Evolutionary conservation across 2,888 invertebrate species (phyloP), one percentile per base, ranked within the genome.

Genomic region (Thalpophila matura): DNA sequence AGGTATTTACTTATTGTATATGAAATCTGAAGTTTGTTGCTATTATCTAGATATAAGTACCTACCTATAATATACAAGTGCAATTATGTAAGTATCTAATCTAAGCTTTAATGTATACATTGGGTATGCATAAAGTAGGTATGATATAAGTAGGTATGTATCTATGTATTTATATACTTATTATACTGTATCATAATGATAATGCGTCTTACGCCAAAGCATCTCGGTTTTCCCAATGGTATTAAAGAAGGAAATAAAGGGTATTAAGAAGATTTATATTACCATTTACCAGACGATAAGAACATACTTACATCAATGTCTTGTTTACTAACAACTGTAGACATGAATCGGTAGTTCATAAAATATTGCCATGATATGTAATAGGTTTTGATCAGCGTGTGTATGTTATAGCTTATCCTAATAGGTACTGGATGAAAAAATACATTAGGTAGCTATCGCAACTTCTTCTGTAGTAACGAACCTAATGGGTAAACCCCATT

Each of bases 161-260:
- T 5, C 10, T 20, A 24, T 3, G 22, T 26, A 14, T 12, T 16
- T 26, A 14, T 12, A n/a, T 26, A 16, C 7, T 9, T 22, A 35
- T 6, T 14, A 40, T 12, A n/a, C n/a, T n/a, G n/a, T 24, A 24
- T 38, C 7, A 24, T 38, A 14, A 26, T 31, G 6, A n/a, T 38
- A 14, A 10, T 69, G 33, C 62, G 12, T 20, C 12, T 37, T 61
- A 37, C 24, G 7, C 22, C n/a, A 35, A 35, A 9, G 24, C 12
- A 18, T 47, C 20, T 47, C 4, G 14, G 7, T 27, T 46, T 57
- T 40, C 7, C 3, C 12, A 3, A 27, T 33, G 27, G 1, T 20
- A 24, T 42, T 42, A 14, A 59, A 24, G 60, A 63, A 29, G 16
- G 7, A 26, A 64, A 14, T 69, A 24, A 69, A 63, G 24, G 16